Evolutionary conservation across 2,113 vertebrate genomes (phyloP).

Genomic region (Hippoglossus stenolepis): DNA sequence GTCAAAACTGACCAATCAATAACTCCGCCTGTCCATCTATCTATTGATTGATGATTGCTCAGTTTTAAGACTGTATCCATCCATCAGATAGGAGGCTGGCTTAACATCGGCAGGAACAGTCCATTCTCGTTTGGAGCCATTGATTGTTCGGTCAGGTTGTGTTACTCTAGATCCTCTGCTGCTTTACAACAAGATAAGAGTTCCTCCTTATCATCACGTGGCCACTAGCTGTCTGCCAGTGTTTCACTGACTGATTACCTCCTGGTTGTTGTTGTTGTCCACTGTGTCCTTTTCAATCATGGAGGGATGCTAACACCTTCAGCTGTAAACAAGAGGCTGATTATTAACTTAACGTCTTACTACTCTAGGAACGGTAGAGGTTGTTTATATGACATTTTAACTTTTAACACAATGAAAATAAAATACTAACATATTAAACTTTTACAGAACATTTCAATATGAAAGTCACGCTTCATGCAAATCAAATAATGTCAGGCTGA

Average conservation of each 20-base stretch:
- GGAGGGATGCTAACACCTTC: neutral
- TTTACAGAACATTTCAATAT: no score
- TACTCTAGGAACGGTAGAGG: no score
- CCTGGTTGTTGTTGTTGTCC: neutral
- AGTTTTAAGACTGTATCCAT: slow-evolving; percentile 10
- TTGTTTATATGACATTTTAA: no score
- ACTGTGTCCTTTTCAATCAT: neutral
- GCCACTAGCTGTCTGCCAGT: neutral
- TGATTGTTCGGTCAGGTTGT: slow-evolving; percentile 4
- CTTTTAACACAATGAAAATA: no score
- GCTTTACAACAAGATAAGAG: neutral
- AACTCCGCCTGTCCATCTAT: slow-evolving; percentile 2
- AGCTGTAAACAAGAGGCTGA: neutral
- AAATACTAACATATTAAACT: no score
- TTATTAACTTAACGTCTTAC: no score
- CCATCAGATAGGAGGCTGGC: slow-evolving; percentile 21
- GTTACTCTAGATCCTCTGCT: neutral
- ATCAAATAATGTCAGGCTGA: no score
- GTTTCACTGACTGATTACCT: neutral
- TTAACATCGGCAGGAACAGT: neutral
- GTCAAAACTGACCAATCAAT: neutral
- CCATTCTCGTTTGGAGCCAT: neutral
- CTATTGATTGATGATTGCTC: slow-evolving; percentile 36
- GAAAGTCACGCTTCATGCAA: no score
- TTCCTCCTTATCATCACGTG: neutral